phyloP scores from a whole-genome alignment of 2,888 invertebrate genomes.

The Amphimallon solstitiale region DNA sequence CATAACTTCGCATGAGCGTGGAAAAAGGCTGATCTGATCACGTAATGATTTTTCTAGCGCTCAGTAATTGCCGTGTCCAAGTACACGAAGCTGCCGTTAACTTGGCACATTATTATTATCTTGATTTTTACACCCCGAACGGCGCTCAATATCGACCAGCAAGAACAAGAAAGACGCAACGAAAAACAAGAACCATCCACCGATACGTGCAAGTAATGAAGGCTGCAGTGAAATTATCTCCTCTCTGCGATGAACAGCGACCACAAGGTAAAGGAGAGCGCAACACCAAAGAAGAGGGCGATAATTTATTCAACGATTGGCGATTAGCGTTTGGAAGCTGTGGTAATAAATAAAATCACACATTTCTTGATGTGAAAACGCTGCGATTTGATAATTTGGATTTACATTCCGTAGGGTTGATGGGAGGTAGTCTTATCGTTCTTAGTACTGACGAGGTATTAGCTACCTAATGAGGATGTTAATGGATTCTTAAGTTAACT shows the following conservation, averaged over 20 bases:
- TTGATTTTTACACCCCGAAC: constrained; percentile 11
- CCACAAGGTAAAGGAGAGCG: not conserved
- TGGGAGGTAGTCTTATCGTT: not conserved
- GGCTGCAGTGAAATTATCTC: constrained; percentile 6
- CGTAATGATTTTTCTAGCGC: constrained; percentile 28
- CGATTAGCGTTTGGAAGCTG: constrained; percentile 8
- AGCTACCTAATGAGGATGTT: too few relatives aligned
- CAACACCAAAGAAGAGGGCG: not conserved
- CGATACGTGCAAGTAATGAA: too few relatives aligned
- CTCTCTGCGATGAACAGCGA: too few relatives aligned
- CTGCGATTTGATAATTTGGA: constrained; percentile 13
- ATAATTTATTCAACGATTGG: constrained; percentile 27
- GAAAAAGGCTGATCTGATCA: not conserved
- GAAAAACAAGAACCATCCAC: too few relatives aligned
- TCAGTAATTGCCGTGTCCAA: constrained; percentile 18
- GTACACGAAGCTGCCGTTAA: constrained; percentile 22
- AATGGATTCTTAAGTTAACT: constrained; percentile 10
- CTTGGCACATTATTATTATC: constrained; percentile 24
- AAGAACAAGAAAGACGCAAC: too few relatives aligned
- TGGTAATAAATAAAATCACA: constrained; percentile 5
- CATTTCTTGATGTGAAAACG: constrained; percentile 1
- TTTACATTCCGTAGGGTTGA: not conserved
- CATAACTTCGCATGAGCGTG: too few relatives aligned
- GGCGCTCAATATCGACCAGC: too few relatives aligned
- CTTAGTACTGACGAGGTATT: not conserved